A percentile compares a stretch with the other conserved stretches of the same genome.
Evolutionary conservation across 2,888 invertebrate species (phyloP).

Genomic region (Julus scandinavius): DNA sequence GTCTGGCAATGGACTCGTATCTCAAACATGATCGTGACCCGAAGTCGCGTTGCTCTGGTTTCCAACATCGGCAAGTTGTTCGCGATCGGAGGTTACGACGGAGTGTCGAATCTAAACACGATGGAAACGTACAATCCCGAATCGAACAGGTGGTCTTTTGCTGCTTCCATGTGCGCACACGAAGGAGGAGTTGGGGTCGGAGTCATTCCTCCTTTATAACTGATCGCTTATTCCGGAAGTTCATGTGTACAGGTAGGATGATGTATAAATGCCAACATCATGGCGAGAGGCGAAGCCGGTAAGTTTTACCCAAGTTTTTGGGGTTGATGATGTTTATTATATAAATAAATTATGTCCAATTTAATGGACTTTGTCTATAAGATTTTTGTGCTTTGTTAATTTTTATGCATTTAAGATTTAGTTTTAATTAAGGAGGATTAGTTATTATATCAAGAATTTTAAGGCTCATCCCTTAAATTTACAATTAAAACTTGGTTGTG

Average conservation of each 20-base stretch:
- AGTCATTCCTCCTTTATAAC: slow-evolving; percentile 72
- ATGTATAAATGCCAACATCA: background rate
- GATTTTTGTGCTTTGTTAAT: no score
- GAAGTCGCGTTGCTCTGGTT: slow-evolving; percentile 83
- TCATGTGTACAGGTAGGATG: background rate
- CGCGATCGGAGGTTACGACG: slow-evolving; percentile 80
- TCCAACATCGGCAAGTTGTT: slow-evolving; percentile 86
- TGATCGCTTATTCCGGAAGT: background rate
- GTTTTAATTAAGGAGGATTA: no score
- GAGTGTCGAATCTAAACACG: slow-evolving; percentile 81
- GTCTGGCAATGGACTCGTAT: slow-evolving; percentile 81
- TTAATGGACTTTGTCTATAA: no score
- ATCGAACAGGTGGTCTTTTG: slow-evolving; percentile 78
- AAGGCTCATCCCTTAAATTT: no score
- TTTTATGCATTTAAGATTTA: no score
- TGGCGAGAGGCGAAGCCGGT: background rate
- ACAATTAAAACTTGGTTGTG: no score
- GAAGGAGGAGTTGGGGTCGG: slow-evolving; percentile 92
- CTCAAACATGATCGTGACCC: slow-evolving; percentile 82
- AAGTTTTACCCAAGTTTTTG: background rate
- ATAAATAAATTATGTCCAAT: no score
- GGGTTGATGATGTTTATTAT: no score
- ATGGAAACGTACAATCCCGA: slow-evolving; percentile 87
- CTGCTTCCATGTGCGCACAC: slow-evolving; percentile 83
- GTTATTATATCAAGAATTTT: no score